These are phyloP conservation scores for Pangasius krempfi DNA, from an alignment of 2,797 vertebrate species.

Conservation along the genomic window DNA sequence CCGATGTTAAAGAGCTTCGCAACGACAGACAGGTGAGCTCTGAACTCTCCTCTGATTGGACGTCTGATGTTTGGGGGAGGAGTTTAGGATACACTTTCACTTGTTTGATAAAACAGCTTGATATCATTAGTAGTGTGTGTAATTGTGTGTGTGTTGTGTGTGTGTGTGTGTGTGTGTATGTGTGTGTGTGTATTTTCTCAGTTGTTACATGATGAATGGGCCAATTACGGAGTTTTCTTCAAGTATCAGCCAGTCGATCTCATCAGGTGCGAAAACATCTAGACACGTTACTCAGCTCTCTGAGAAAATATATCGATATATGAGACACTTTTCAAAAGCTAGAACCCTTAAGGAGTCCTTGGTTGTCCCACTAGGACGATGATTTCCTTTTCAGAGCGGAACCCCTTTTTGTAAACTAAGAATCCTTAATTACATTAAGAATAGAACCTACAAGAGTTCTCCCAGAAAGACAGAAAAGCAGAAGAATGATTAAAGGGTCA, in stretches of 20 bases:
- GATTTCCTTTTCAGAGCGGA: neutral
- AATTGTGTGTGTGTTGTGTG: slow-evolving; percentile 20
- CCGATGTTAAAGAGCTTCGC: slow-evolving; percentile 76
- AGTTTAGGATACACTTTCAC: slow-evolving; percentile 19
- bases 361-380: neutral
- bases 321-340: slow-evolving; percentile 37
- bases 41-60: slow-evolving; percentile 27
- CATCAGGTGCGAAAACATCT: slow-evolving; percentile 81
- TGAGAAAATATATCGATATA: neutral
- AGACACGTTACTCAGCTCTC: neutral
- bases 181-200: slow-evolving; percentile 60
- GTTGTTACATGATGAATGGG: slow-evolving; percentile 95
- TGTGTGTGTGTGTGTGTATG: slow-evolving; percentile 10
- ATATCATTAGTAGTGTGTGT: slow-evolving; percentile 8
- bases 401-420: neutral
- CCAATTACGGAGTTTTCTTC: slow-evolving; percentile 93
- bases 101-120: slow-evolving; percentile 41
- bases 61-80: neutral
- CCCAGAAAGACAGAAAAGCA: neutral
- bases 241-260: slow-evolving; percentile 97
- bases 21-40: slow-evolving; percentile 91
- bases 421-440: neutral
- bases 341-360: neutral
- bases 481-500: neutral
- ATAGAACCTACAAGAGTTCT: neutral